Base-by-base conservation (phyloP, 2,888 invertebrate species). In the Ceriagrion tenellum region DNA sequence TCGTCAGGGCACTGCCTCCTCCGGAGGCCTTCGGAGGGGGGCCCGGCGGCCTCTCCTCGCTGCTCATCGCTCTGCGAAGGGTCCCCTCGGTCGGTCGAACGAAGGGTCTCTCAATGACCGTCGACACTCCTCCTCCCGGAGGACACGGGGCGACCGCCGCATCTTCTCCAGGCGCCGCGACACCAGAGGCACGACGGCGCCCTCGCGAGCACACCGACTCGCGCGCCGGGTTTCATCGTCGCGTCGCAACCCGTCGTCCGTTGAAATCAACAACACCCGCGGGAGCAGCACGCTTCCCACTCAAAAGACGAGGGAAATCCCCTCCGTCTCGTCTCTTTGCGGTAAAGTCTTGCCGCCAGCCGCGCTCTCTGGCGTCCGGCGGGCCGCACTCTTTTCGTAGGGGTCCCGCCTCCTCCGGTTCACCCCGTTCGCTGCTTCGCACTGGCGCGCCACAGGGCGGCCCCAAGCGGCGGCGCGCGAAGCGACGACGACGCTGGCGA, bases 1-100 rank as follows among this genome's bases (percentile, higher is more conserved):
- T 98, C 96, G 99, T 98, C 96, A 99, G 97, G 95, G 98, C 97
- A 95, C 96, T 96, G 95, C 96, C 96, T 59, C 95, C 96, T 88
- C 95, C 95, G 47, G 91, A 91, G 63, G 91, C 91, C 91, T 91
- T 91, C 69, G 69, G 69, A 69, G 69, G 23, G n/a, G 69, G 69
- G n/a, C 69, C 69, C 69, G 69, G 69, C 69, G 69, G 69, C 69
- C 69, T 69, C 63, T 91, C 91, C 59, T 91, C 91, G 40, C 91
- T 63, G 40, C 91, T 91, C 91, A 91, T 91, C 91, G 40, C 91
- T 63, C 59, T 35, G 91, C 3, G 18, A 35, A 91, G 35, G 35
- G 40, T 23, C 26, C n/a, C 59, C 91, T 91, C 56, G 13, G 18
- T 26, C 69, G 69, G 26, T 1, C 23, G n/a, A n/a, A 69, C 8